A percentile compares a stretch with the other conserved stretches of the same genome.
These are phyloP conservation scores for Melanostoma mellinum DNA, from an alignment of 2,888 invertebrate species.

Conservation along the genomic window DNA sequence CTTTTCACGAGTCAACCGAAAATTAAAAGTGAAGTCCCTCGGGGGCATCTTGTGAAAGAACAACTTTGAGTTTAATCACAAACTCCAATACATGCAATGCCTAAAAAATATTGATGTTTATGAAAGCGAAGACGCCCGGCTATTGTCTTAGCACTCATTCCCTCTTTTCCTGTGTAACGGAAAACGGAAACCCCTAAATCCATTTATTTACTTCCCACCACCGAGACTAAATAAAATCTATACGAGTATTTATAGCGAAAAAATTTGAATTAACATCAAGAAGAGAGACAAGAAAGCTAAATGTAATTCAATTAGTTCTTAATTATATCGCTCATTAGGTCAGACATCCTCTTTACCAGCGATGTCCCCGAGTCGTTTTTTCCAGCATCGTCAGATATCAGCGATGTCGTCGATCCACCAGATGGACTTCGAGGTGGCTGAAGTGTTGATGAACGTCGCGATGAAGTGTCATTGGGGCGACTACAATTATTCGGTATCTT, in stretches of 20 bases:
- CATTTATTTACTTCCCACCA: constrained; percentile 23
- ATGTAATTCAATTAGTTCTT: constrained; percentile 77
- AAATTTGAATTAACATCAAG: constrained; percentile 2
- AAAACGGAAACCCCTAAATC: not conserved
- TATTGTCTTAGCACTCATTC: too few relatives aligned
- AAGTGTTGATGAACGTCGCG: constrained; percentile 81
- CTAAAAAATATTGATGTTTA: too few relatives aligned
- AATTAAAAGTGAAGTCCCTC: too few relatives aligned
- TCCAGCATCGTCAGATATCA: constrained; percentile 84
- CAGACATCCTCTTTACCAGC: constrained; percentile 89
- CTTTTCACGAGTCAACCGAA: too few relatives aligned
- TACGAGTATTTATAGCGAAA: constrained; percentile 16
- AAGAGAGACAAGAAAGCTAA: not conserved
- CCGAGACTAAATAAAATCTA: constrained; percentile 18
- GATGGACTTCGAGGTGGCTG: constrained; percentile 87
- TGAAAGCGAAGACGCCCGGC: too few relatives aligned
- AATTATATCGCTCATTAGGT: constrained; percentile 84
- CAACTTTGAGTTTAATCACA: too few relatives aligned
- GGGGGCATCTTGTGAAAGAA: too few relatives aligned
- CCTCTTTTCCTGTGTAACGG: too few relatives aligned
- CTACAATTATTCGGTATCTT: constrained; percentile 99
- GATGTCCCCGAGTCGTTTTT: constrained; percentile 83
- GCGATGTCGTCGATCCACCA: constrained; percentile 87
- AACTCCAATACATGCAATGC: too few relatives aligned
- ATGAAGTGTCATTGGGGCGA: constrained; percentile 81